Base-by-base conservation (phyloP, 35 echinoderm and acorn worm genomes). In the Apostichopus japonicus region DNA sequence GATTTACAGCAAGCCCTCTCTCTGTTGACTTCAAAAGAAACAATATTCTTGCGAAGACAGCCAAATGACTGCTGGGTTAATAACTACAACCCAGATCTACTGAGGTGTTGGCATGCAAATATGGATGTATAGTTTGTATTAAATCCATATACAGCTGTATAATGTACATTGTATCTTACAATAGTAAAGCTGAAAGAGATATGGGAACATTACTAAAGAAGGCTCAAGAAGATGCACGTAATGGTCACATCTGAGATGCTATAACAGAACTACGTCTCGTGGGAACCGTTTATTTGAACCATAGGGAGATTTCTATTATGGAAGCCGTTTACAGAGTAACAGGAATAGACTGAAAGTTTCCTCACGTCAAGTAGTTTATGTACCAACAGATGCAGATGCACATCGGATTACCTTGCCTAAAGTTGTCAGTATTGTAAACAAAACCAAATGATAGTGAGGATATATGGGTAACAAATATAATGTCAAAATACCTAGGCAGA, bases 111-210 rank as follows among this genome's bases (percentile, higher is more conserved):
- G 86, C 27, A 70, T 88, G 86, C 59, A 10, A 88, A 88, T 33
- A 70, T 73, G 65, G 58, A 70, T 44, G 27, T 88, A n/a, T n/a
- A n/a, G 24, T 6, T 88, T 71, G 86, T 88, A 25, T 73, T 72
- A 70, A 33, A 88, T 53, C 22, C 86, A n/a, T n/a, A 71, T 88
- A 88, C 86, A 88, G 59, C 27, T 70, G 59, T 71, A 88, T 88
- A 14, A n/a, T n/a, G n/a, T n/a, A n/a, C n/a, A n/a, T n/a, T n/a
- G n/a, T n/a, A n/a, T n/a, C n/a, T n/a, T n/a, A 88, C 22, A 88
- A 71, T n/a, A 73, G 62, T 51, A 88, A 88, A 22, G 86, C 86
- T 14, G 86, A 88, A 70, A 21, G 86, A 44, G 58, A 88, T 27
- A 88, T 88, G 86, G 59, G 86, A 4, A 61, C 67, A 71, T 33